These are phyloP conservation scores for Slavum lentiscoides DNA, from an alignment of 2,888 invertebrate genomes.

Conservation along the genomic window DNA sequence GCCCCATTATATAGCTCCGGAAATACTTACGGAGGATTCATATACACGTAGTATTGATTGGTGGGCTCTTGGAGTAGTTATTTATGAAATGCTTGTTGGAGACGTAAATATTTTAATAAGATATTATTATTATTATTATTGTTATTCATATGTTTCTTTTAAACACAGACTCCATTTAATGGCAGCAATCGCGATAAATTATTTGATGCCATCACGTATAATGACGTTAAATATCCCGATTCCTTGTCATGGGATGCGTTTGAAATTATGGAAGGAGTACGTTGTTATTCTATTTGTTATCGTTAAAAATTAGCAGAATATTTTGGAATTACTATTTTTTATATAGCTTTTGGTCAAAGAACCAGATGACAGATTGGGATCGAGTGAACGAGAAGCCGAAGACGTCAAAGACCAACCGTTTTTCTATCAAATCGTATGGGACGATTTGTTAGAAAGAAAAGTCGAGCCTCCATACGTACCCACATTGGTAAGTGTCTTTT, in stretches of 20 bases:
- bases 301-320: too few relatives aligned
- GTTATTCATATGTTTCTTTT: conserved; percentile 1
- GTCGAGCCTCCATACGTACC: conserved; percentile 98
- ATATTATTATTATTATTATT: neutral
- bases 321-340: too few relatives aligned
- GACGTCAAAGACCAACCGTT: conserved; percentile 99
- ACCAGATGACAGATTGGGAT: conserved; percentile 95
- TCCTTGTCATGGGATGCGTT: conserved; percentile 97
- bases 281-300: too few relatives aligned
- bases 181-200: conserved; percentile 99
- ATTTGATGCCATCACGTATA: conserved; percentile 99
- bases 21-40: conserved; percentile 96
- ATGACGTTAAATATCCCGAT: conserved; percentile 98
- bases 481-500: conserved; percentile 62
- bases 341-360: conserved; percentile 62
- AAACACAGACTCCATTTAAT: conserved; percentile 87
- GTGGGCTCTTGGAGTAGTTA: conserved; percentile 99
- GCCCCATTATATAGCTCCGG: conserved; percentile 96
- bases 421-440: conserved; percentile 96
- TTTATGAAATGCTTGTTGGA: conserved; percentile 99
- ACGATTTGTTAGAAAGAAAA: conserved; percentile 88
- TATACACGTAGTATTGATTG: conserved; percentile 99
- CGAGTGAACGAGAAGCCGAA: conserved; percentile 96
- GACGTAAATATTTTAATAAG: conserved; percentile 68
- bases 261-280: conserved; percentile 42